Evolutionary conservation across 92 coral and sea anemone species (phyloP).

Genomic region (Virgularia gustaviana): DNA sequence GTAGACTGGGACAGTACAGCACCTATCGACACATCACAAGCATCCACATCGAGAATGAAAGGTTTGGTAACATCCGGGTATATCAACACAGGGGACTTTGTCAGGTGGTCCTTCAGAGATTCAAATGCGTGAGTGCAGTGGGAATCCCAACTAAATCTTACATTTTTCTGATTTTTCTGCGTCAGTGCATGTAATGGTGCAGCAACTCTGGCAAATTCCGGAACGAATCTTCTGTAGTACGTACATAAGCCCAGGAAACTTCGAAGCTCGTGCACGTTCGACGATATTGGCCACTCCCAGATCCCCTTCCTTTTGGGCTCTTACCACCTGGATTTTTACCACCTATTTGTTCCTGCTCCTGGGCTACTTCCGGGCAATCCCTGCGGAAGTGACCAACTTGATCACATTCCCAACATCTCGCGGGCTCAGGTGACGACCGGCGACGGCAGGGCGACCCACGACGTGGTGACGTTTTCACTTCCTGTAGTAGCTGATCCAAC

Average conservation of each 20-base stretch:
- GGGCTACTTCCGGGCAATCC: constrained; percentile 9
- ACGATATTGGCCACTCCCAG: constrained; percentile 32
- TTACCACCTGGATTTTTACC: no score
- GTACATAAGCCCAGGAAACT: constrained; percentile 42
- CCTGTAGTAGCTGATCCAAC: constrained; percentile 11
- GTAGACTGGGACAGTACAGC: no score
- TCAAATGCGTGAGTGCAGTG: constrained; percentile 44
- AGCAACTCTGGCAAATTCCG: constrained; percentile 23
- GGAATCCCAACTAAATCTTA: constrained; percentile 22
- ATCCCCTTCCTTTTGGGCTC: constrained; percentile 12
- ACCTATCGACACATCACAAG: no score
- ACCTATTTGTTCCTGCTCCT: no score
- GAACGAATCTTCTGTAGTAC: constrained; percentile 40
- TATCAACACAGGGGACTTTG: constrained; percentile 47
- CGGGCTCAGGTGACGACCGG: no score
- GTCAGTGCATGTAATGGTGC: constrained; percentile 23
- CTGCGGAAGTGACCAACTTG: constrained; percentile 14
- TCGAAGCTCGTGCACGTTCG: constrained; percentile 17
- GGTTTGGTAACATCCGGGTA: constrained; percentile 36
- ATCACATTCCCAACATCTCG: constrained; percentile 6
- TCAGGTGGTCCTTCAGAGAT: constrained; percentile 19
- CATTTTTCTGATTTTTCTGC: neutral
- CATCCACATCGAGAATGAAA: no score
- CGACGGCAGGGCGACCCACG: neutral
- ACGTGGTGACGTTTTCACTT: neutral